Percentiles rank a stretch among this genome's conserved stretches.
Conservation (phyloP, 64 coral and sea anemone species). For the Stylophora pistillata region DNA sequence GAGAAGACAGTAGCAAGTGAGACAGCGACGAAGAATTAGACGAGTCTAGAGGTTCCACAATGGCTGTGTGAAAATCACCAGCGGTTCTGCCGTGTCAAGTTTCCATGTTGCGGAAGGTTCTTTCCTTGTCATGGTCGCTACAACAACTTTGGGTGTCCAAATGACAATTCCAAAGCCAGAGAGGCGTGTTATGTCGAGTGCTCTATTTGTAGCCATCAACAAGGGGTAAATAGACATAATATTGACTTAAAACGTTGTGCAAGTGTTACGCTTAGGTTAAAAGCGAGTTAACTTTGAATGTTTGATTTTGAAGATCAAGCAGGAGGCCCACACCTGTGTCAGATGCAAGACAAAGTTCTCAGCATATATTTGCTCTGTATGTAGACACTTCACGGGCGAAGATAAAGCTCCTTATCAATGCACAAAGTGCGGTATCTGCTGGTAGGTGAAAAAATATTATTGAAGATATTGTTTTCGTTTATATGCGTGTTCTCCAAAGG, state of each 20-base stretch:
- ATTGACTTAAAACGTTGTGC: too few relatives aligned
- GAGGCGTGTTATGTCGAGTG: constrained; percentile 41
- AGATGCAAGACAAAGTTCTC: neutral
- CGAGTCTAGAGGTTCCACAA: neutral
- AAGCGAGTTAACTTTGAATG: too few relatives aligned
- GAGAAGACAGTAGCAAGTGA: neutral
- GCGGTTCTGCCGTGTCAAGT: too few relatives aligned
- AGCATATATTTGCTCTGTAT: neutral
- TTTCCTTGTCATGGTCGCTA: too few relatives aligned
- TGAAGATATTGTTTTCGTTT: too few relatives aligned
- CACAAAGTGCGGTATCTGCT: neutral
- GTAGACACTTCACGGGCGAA: neutral
- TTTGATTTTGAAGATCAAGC: neutral
- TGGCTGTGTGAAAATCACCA: constrained; percentile 55
- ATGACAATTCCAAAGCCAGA: constrained; percentile 17
- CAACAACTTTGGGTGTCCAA: too few relatives aligned
- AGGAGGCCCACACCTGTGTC: neutral
- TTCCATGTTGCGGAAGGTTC: too few relatives aligned
- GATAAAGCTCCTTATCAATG: neutral
- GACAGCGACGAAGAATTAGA: neutral
- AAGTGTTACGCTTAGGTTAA: too few relatives aligned
- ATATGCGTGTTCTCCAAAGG: too few relatives aligned
- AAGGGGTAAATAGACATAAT: constrained; percentile 11
- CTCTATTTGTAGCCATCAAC: constrained; percentile 8
- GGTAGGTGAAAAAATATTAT: too few relatives aligned